These are phyloP conservation scores for Isoperla grammatica DNA, from an alignment of 2,888 invertebrate species.

Conservation along the genomic window DNA sequence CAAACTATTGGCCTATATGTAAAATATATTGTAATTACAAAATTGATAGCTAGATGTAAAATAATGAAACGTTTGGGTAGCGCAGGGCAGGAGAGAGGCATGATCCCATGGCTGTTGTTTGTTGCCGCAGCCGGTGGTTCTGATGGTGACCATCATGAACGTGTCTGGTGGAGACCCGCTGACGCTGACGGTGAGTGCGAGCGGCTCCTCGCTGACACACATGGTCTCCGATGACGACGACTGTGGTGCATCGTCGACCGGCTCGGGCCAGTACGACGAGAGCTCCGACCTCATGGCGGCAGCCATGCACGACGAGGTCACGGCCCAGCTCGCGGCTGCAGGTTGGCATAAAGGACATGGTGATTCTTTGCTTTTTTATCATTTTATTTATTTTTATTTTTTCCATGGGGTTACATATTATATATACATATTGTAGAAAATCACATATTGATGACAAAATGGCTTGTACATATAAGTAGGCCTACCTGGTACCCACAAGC, in stretches of 20 bases:
- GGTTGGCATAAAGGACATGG: conserved; percentile 59
- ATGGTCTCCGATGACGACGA: conserved; percentile 54
- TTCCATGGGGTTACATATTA: conserved; percentile 1
- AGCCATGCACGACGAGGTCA: conserved; percentile 88
- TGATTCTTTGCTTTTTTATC: conserved; percentile 39
- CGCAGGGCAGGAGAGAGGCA: no score
- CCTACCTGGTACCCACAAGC: no score
- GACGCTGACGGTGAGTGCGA: conserved; percentile 55
- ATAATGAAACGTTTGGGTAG: no score
- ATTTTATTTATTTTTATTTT: conserved; percentile 25
- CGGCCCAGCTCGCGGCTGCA: conserved; percentile 92
- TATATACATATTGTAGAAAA: conserved; percentile 26
- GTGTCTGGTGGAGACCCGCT: conserved; percentile 52
- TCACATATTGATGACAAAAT: conserved; percentile 32
- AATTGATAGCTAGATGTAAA: no score
- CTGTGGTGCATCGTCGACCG: conserved; percentile 73
- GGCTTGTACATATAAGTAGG: conserved; percentile 41
- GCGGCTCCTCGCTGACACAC: conserved; percentile 38
- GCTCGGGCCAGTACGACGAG: conserved; percentile 60
- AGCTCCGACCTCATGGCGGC: conserved; percentile 75
- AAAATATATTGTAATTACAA: no score
- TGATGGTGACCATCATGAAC: conserved; percentile 45
- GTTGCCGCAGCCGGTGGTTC: conserved; percentile 29
- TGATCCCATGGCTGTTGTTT: no score
- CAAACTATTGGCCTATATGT: no score